Conservation (phyloP, 2,113 vertebrate genomes). For the Campylomormyrus numenius region DNA sequence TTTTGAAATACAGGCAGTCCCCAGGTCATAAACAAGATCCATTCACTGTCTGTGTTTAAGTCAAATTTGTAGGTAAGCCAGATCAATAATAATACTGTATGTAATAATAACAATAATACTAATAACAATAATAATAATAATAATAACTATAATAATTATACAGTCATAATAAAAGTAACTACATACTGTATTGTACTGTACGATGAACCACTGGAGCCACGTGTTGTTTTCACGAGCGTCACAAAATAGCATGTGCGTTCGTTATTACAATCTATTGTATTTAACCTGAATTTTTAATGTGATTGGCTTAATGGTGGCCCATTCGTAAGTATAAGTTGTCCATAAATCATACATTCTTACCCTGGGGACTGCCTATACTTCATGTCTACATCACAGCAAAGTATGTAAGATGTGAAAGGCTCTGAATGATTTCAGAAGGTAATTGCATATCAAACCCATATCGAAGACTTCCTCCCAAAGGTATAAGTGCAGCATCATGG, state of each 20-base stretch:
- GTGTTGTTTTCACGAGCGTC: neutral
- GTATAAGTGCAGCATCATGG: neutral
- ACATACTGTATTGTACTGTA: neutral
- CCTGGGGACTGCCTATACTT: neutral
- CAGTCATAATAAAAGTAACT: neutral
- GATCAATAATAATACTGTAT: too few species aligned
- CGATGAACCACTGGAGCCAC: neutral
- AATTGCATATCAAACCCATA: neutral
- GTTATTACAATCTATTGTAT: neutral
- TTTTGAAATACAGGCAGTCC: neutral
- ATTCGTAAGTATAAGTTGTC: neutral
- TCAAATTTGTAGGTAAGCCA: neutral
- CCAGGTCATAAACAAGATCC: neutral
- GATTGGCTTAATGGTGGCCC: neutral
- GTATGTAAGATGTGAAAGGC: neutral
- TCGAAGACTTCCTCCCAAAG: neutral
- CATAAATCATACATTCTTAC: neutral
- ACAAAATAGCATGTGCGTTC: neutral
- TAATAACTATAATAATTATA: neutral
- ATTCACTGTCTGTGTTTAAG: neutral
- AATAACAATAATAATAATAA: neutral
- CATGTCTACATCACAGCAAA: neutral
- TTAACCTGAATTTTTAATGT: neutral
- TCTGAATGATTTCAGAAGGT: neutral
- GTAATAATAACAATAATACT: neutral